Evolutionary conservation across 2,797 vertebrate species (phyloP).

Genomic region (Microcaecilia unicolor): DNA sequence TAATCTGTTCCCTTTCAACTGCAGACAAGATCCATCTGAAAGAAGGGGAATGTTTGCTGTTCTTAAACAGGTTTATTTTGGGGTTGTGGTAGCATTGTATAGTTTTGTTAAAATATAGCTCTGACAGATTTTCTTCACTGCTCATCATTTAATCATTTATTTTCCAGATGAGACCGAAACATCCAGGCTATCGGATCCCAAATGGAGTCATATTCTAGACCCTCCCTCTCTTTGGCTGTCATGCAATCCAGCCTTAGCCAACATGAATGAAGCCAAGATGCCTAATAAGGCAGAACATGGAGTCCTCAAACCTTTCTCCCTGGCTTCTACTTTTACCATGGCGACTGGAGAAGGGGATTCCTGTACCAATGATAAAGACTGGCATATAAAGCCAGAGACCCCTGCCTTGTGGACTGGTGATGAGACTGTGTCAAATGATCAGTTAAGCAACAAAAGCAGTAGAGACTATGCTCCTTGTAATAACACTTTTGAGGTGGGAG

Average conservation of each 20-base stretch:
- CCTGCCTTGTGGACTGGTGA: slow-evolving; percentile 70
- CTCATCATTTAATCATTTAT: slow-evolving; percentile 10
- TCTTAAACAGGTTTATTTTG: no score
- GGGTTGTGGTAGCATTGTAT: no score
- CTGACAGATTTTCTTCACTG: not conserved
- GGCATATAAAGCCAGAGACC: slow-evolving; percentile 49
- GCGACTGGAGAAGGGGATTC: slow-evolving; percentile 34
- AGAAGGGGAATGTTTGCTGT: no score
- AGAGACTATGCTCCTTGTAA: slow-evolving; percentile 32
- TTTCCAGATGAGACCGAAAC: slow-evolving; percentile 80
- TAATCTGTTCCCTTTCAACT: no score
- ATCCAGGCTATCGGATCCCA: slow-evolving; percentile 75
- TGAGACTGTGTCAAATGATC: slow-evolving; percentile 58
- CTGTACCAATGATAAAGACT: slow-evolving; percentile 56
- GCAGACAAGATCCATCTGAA: no score
- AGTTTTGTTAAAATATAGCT: not conserved
- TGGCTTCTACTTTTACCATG: slow-evolving; percentile 45
- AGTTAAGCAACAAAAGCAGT: slow-evolving; percentile 40
- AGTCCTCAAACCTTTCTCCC: slow-evolving; percentile 64
- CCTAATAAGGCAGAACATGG: slow-evolving; percentile 68
- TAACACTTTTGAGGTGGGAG: slow-evolving; percentile 35
- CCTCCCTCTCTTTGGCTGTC: slow-evolving; percentile 65
- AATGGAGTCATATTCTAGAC: slow-evolving; percentile 93
- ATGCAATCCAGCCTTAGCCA: slow-evolving; percentile 67
- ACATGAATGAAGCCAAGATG: slow-evolving; percentile 57